Percentiles rank a stretch among this genome's conserved stretches.
Conservation (phyloP, 53 echinoderm and acorn worm genomes). For the Actinopyga echinites region DNA sequence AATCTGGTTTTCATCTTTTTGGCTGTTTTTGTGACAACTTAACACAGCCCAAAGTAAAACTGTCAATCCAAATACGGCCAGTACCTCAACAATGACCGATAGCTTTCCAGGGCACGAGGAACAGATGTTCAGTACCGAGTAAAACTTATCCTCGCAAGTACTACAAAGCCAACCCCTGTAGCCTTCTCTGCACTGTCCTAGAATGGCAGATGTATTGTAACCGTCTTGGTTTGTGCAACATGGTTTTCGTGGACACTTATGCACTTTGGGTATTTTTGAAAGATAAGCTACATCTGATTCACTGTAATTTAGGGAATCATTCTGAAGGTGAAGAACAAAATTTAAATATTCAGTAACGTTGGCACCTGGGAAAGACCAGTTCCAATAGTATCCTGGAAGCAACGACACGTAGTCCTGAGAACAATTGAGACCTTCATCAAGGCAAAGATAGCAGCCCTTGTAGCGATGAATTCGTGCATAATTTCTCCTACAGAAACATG, state of each 20-base stretch:
- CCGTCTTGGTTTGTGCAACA: neutral
- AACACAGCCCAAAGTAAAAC: neutral
- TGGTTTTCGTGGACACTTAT: neutral
- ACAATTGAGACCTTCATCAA: neutral
- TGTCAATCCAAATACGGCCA: neutral
- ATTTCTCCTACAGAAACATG: constrained; percentile 3
- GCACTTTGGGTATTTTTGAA: neutral
- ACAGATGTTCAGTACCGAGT: neutral
- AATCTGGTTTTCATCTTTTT: too few relatives aligned
- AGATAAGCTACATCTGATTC: neutral
- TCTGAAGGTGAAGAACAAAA: too few relatives aligned
- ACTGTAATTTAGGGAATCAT: too few relatives aligned
- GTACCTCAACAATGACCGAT: neutral
- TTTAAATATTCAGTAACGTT: too few relatives aligned
- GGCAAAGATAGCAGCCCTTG: neutral
- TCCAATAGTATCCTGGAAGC: constrained; percentile 13
- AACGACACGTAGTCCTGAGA: neutral
- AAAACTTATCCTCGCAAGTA: neutral
- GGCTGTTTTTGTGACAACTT: neutral
- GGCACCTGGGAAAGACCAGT: too few relatives aligned
- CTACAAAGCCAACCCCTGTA: constrained; percentile 2
- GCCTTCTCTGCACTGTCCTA: neutral
- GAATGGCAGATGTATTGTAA: too few relatives aligned
- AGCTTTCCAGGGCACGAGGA: neutral
- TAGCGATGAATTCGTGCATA: neutral